These are phyloP conservation scores for Cataglyphis hispanica DNA, from an alignment of 1,140 invertebrate genomes.

Conservation along the genomic window DNA sequence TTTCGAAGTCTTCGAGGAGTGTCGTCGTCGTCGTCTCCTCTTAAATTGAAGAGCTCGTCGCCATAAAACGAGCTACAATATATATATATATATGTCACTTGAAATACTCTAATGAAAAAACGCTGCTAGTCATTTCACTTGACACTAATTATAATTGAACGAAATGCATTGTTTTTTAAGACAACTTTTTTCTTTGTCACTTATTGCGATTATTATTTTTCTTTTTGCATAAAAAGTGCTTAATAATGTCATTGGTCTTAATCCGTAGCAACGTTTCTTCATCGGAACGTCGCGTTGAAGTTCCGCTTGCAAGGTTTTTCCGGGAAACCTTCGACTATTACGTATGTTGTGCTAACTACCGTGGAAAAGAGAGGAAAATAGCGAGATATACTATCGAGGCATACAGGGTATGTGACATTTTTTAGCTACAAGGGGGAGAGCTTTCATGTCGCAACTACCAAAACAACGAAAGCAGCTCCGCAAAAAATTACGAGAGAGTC, in stretches of 20 bases:
- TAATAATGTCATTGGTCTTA: background rate
- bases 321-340: conserved; percentile 16
- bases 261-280: background rate
- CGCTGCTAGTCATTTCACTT: background rate
- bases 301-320: conserved; percentile 28
- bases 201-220: background rate
- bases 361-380: conserved; percentile 45
- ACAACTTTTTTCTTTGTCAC: background rate
- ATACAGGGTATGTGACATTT: conserved; percentile 53
- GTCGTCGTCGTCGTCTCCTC: conserved; percentile 23
- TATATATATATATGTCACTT: background rate
- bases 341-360: conserved; percentile 53
- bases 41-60: background rate
- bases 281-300: background rate
- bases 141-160: background rate
- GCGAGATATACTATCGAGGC: conserved; percentile 54
- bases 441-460: conserved; percentile 61
- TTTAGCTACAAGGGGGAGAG: conserved; percentile 59
- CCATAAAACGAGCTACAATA: background rate
- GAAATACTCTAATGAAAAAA: conserved; percentile 4
- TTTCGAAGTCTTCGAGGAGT: background rate
- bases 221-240: background rate
- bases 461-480: conserved; percentile 61
- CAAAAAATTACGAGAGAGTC: conserved; percentile 63
- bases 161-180: background rate